A percentile compares a stretch with the other conserved stretches of the same genome.
phyloP scores from a whole-genome alignment of 1,140 invertebrate species.

The Sogatella furcifera region DNA sequence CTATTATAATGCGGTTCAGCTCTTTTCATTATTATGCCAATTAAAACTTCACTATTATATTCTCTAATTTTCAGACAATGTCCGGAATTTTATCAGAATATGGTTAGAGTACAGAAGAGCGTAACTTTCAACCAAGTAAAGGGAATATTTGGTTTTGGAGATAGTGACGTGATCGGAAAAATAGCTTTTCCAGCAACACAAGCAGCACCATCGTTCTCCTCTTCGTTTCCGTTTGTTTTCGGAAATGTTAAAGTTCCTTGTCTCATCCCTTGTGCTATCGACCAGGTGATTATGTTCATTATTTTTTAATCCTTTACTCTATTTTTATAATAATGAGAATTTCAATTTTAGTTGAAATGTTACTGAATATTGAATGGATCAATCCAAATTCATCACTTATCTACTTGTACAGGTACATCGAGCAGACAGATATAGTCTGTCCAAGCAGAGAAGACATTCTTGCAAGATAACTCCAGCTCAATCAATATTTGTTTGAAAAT shows the following conservation, averaged over 20 bases:
- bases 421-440: too few relatives aligned
- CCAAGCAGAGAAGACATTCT: too few relatives aligned
- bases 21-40: too few relatives aligned
- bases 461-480: too few relatives aligned
- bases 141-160: slow-evolving; percentile 96
- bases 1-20: too few relatives aligned
- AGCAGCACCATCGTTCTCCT: slow-evolving; percentile 88
- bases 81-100: slow-evolving; percentile 85
- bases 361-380: too few relatives aligned
- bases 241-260: slow-evolving; percentile 73
- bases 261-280: slow-evolving; percentile 96
- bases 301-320: not conserved
- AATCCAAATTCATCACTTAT: too few relatives aligned
- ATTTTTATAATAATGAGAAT: not conserved
- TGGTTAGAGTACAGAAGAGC: slow-evolving; percentile 80
- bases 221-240: slow-evolving; percentile 95
- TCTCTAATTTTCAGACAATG: slow-evolving; percentile 48
- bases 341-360: too few relatives aligned
- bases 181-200: slow-evolving; percentile 94
- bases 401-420: too few relatives aligned
- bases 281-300: slow-evolving; percentile 53
- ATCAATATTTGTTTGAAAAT: too few relatives aligned
- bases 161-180: slow-evolving; percentile 93
- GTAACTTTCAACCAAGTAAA: slow-evolving; percentile 94
- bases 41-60: too few relatives aligned